Evolutionary conservation across 2,888 invertebrate species (phyloP).

Genomic region (Eupithecia insigniata): DNA sequence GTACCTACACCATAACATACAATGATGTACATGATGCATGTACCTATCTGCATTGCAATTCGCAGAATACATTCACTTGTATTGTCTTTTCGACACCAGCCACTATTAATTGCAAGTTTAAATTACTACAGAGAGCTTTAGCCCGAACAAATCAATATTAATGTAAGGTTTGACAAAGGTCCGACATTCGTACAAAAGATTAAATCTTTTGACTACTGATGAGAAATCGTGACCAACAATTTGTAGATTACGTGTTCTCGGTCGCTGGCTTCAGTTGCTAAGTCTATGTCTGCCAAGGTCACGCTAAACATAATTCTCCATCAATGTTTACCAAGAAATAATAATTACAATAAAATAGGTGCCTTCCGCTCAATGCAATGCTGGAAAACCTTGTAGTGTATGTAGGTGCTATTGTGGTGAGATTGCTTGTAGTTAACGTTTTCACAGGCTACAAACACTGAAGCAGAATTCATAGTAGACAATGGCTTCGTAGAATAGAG

Average conservation of each 20-base stretch:
- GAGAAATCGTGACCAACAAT: constrained; percentile 72
- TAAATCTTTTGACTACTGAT: constrained; percentile 38
- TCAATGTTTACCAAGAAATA: constrained; percentile 66
- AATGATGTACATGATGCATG: constrained; percentile 18
- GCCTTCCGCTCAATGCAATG: constrained; percentile 46
- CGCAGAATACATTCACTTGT: constrained; percentile 18
- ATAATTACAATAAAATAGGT: constrained; percentile 53
- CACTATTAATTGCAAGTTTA: not conserved
- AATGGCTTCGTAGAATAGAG: constrained; percentile 38
- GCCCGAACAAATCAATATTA: constrained; percentile 1
- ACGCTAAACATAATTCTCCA: constrained; percentile 59
- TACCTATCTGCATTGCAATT: constrained; percentile 15
- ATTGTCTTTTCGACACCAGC: constrained; percentile 12
- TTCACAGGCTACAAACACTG: constrained; percentile 48
- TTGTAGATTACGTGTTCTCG: constrained; percentile 68
- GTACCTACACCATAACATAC: constrained; percentile 28
- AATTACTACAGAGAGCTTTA: not conserved
- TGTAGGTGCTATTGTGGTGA: constrained; percentile 42
- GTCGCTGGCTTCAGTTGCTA: constrained; percentile 66
- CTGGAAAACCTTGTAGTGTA: constrained; percentile 46
- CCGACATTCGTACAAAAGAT: constrained; percentile 10
- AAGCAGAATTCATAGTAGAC: constrained; percentile 44
- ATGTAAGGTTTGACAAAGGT: constrained; percentile 3
- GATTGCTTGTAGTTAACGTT: constrained; percentile 48
- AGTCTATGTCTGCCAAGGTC: constrained; percentile 74